Percentiles rank a stretch among this genome's conserved stretches.
Conservation (phyloP, 2,888 invertebrate species). For the Drosophila cognata region DNA sequence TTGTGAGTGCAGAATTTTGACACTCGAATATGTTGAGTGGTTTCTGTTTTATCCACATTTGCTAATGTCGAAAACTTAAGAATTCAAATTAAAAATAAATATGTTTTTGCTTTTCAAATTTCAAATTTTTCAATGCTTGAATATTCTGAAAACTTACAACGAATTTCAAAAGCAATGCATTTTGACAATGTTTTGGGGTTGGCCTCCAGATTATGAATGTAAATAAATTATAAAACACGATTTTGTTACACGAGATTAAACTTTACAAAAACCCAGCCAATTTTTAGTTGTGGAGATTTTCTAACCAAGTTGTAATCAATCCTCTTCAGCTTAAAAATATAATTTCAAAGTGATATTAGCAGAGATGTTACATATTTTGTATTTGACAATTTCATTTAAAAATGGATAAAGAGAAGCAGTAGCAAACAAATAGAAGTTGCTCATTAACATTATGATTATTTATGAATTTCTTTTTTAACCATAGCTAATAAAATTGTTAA, state of each 20-base stretch:
- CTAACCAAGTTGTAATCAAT: not conserved
- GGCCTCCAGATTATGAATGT: not conserved
- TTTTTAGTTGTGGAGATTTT: not conserved
- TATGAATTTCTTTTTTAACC: slow-evolving; percentile 74
- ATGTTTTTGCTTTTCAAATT: not conserved
- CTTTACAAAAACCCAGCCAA: not conserved
- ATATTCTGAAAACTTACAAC: not conserved
- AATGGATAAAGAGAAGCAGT: slow-evolving; percentile 19
- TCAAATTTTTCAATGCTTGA: not conserved
- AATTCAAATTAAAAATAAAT: not conserved
- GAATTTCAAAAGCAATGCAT: not conserved
- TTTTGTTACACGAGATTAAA: not conserved
- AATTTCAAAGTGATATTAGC: not conserved
- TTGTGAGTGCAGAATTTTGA: not conserved
- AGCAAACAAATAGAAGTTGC: slow-evolving; percentile 59
- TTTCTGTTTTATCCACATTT: not conserved
- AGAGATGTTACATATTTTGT: slow-evolving; percentile 14
- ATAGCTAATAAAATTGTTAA: slow-evolving; percentile 79
- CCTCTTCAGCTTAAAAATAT: not conserved
- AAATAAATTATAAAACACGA: not conserved
- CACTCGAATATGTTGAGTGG: not conserved
- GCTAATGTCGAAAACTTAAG: not conserved
- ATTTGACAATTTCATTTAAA: slow-evolving; percentile 53
- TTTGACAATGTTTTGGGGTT: not conserved
- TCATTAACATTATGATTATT: slow-evolving; percentile 69